A percentile compares a stretch with the other conserved stretches of the same genome.
These are phyloP conservation scores for Centroberyx gerrardi DNA, from an alignment of 2,797 vertebrate genomes.

Conservation along the genomic window DNA sequence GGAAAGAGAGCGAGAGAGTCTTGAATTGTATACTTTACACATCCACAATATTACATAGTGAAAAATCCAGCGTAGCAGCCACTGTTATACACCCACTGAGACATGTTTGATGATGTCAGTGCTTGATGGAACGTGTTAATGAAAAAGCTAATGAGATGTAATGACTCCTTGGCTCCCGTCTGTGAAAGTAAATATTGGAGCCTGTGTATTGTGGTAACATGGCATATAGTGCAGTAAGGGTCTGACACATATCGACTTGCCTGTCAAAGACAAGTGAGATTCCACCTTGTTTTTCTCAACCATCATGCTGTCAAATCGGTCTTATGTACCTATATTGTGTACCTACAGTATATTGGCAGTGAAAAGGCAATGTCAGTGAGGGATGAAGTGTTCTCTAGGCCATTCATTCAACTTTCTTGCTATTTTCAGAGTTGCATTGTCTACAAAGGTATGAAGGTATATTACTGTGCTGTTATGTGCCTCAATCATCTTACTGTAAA, in stretches of 20 bases:
- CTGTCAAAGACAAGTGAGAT: slow-evolving; percentile 47
- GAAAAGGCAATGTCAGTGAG: neutral
- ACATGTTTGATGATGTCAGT: slow-evolving; percentile 72
- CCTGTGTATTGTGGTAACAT: slow-evolving; percentile 80
- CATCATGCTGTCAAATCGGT: neutral
- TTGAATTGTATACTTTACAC: slow-evolving; percentile 31
- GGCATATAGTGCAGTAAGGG: slow-evolving; percentile 67
- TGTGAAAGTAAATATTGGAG: slow-evolving; percentile 88
- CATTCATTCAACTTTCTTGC: too few species aligned
- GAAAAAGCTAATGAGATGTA: slow-evolving; percentile 87
- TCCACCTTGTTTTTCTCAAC: neutral
- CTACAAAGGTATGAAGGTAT: too few species aligned
- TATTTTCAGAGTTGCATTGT: too few species aligned
- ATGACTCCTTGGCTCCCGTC: slow-evolving; percentile 88
- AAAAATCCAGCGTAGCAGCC: slow-evolving; percentile 40
- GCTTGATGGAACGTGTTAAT: slow-evolving; percentile 83
- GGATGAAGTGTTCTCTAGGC: neutral
- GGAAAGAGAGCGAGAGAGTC: neutral
- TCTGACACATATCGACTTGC: slow-evolving; percentile 53
- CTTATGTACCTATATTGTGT: slow-evolving; percentile 1
- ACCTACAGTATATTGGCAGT: neutral
- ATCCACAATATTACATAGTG: slow-evolving; percentile 12
- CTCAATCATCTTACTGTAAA: too few species aligned
- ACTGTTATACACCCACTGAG: slow-evolving; percentile 51
- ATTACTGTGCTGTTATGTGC: too few species aligned